Conservation (phyloP, 1,140 invertebrate species). For the Apis florea region DNA sequence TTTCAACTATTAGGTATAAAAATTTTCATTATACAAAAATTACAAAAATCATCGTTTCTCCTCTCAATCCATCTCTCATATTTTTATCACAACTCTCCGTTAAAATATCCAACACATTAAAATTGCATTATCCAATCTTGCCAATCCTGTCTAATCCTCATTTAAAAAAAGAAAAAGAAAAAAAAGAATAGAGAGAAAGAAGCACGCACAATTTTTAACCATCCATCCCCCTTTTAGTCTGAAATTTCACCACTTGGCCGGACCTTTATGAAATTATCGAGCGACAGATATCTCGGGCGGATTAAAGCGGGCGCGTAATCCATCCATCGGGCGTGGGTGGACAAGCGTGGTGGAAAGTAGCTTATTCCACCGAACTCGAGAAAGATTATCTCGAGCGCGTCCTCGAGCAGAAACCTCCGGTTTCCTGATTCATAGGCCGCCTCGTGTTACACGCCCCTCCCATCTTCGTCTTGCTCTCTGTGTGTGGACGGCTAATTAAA, state of each 20-base stretch:
- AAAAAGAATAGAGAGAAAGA: no score
- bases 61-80: no score
- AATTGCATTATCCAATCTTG: no score
- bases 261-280: conserved; percentile 8
- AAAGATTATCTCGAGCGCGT: conserved; percentile 42
- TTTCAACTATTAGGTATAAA: no score
- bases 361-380: conserved; percentile 30
- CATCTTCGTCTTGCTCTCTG: background rate
- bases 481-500: conserved; percentile 38
- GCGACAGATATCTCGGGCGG: conserved; percentile 1
- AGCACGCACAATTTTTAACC: no score
- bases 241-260: background rate
- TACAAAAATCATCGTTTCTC: no score
- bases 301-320: conserved; percentile 38
- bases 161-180: no score
- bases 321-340: conserved; percentile 31
- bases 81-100: no score
- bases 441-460: conserved; percentile 31
- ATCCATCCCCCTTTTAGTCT: no score
- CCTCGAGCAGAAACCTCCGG: conserved; percentile 33
- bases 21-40: no score
- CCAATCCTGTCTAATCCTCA: no score
- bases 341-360: conserved; percentile 39
- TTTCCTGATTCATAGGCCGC: conserved; percentile 52
- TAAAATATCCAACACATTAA: no score